Base-by-base conservation (phyloP, 1,140 invertebrate genomes). In the Anadara kagoshimensis region DNA sequence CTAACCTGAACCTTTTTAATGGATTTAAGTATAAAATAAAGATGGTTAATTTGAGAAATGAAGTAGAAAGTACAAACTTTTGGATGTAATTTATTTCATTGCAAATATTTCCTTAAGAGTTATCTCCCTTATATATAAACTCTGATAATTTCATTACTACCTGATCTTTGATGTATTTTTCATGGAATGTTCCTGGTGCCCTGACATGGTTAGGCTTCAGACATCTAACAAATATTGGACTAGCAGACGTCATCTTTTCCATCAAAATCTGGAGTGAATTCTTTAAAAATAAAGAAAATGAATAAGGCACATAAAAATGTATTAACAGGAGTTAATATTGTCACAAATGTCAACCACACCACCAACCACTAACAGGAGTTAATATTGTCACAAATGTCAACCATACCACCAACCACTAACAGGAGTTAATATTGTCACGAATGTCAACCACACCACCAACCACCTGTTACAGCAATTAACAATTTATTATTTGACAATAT, bases 221-320 rank as follows among this genome's bases (percentile, higher is more conserved):
- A 79, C 95, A 96, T 14, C 88, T 91, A 7, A 96, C 93, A 88
- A 96, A 96, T 82, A 95, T 94, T 8, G 95, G 94, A 1, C 92
- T 92, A 10, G 92, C 92, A 43, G 92, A 92, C 4, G 94, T 93
- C 44, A 97, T 91, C 83, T 93, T 94, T 84, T 94, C 94, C 61
- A 96, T 91, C 20, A 96, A 87, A 83, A 95, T 94, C 92, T 94
- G 94, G 49, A 96, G 84, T 0, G 94, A 95, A 84, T 94, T 95
- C 68, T 94, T 91, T 87, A 94, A 95, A 59, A 43, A 59, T 36
- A 61, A 53, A 49, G 43, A 57, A 12, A 72, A 44, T 16, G 62
- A 4, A 53, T n/a, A 14, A 26, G 5, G 1, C 10, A n/a, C n/a
- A n/a, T n/a, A n/a, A n/a, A n/a, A n/a, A n/a, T n/a, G n/a, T n/a